These are phyloP conservation scores for Ambastaia sidthimunki DNA, from an alignment of 2,797 vertebrate species.

Conservation along the genomic window DNA sequence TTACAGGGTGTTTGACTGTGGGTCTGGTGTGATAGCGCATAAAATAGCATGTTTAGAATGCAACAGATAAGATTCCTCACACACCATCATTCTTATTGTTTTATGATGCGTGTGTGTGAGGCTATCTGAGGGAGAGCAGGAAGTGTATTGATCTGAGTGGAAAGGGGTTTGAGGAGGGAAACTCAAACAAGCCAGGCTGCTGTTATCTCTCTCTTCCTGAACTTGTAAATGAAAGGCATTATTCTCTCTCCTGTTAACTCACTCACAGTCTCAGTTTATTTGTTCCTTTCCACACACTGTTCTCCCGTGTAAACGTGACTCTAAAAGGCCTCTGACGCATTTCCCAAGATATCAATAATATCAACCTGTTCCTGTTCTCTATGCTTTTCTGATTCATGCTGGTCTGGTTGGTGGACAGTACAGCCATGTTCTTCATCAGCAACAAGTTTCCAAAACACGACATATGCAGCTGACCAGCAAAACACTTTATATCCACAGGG, in stretches of 20 bases:
- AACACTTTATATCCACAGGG: no score
- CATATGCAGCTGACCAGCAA: no score
- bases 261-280: conserved; percentile 35
- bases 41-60: conserved; percentile 13
- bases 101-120: conserved; percentile 19
- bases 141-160: conserved; percentile 12
- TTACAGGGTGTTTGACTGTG: not conserved
- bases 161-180: conserved; percentile 31
- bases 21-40: not conserved
- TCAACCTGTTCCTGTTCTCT: conserved; percentile 29
- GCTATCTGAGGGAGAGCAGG: not conserved
- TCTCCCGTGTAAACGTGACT: conserved; percentile 63
- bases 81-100: conserved; percentile 10
- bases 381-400: conserved; percentile 59
- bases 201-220: conserved; percentile 65
- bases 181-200: conserved; percentile 65
- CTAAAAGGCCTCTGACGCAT: conserved; percentile 44
- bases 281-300: conserved; percentile 50
- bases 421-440: no score
- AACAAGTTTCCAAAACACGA: no score
- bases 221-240: conserved; percentile 61
- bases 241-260: not conserved
- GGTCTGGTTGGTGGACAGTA: conserved; percentile 10
- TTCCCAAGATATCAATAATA: conserved; percentile 58
- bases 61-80: conserved; percentile 18